Evolutionary conservation across 2,888 invertebrate genomes (phyloP), one percentile per base, ranked within the genome.

Genomic region (Philereme transversata): DNA sequence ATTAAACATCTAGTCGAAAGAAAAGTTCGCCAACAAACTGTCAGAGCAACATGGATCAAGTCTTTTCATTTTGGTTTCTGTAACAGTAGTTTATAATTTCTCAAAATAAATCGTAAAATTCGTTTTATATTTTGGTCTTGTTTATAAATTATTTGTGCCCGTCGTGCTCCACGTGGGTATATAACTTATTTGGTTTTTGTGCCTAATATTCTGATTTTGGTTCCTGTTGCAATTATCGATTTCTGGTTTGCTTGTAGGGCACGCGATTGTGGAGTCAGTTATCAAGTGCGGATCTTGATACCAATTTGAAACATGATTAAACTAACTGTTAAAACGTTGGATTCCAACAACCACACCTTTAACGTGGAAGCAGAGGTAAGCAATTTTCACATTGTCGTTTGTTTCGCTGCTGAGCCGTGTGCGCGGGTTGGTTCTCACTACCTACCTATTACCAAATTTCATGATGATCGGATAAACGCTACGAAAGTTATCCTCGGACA

Each of bases 301-400:
- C 51, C 10, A 9, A 60, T 50, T 58, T 61, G 57, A 67, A 93
- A 84, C 80, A 96, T 96, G 96, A 96, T 97, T 92, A 94, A 96
- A 76, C 93, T 98, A 76, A 97, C 96, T 72, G 96, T 98, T 74
- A 97, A 97, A 90, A 98, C 97, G 64, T 93, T 98, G 81, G 97
- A 98, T 93, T 96, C 97, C 43, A 95, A 95, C 83, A 97, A 97
- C 91, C 97, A 97, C 84, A 92, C 93, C 50, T 97, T 97, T 86
- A 93, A 94, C 54, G 95, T 97, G 60, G 96, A 96, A 65, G 96
- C 97, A 93, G 96, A 96, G 92, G 97, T 97, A 93, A 96, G 64
- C 60, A 35, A 6, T 51, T 51, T n/a, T 62, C 38, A 40, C 10
- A 40, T 53, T 58, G 41, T 4, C 22, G 7, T n/a, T n/a, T 9